A percentile compares a stretch with the other conserved stretches of the same genome.
Conservation (phyloP, 2,797 vertebrate genomes). For the Vespertilio murinus region DNA sequence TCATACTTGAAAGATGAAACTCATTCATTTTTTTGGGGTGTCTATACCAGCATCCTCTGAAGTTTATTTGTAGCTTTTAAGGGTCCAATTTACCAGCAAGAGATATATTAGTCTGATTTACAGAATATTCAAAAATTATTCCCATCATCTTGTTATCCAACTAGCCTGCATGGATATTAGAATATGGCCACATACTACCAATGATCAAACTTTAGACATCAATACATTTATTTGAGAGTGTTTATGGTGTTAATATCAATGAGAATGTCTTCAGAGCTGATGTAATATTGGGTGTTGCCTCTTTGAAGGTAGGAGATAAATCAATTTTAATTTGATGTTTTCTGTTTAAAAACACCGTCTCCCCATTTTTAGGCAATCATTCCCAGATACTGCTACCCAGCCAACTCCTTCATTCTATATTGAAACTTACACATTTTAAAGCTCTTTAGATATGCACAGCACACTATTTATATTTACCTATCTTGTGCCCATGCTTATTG, state of each 20-base stretch:
- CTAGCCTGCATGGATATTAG: not conserved
- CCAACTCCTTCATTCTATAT: not conserved
- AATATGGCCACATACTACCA: not conserved
- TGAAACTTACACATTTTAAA: not conserved
- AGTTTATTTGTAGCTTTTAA: not conserved
- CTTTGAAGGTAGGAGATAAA: not conserved
- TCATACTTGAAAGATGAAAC: not conserved
- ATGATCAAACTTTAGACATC: not conserved
- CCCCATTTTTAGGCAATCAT: not conserved
- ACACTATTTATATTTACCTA: not conserved
- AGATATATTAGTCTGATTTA: not conserved
- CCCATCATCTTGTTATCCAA: not conserved
- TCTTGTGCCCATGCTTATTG: not conserved
- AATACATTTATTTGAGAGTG: not conserved
- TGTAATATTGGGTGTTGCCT: not conserved
- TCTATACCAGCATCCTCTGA: not conserved
- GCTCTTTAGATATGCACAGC: not conserved
- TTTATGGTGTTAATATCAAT: not conserved
- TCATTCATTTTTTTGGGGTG: not conserved
- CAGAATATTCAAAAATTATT: not conserved
- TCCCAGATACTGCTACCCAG: not conserved
- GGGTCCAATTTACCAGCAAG: not conserved
- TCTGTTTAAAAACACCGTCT: not conserved
- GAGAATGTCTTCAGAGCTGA: not conserved
- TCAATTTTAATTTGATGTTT: not conserved